Evolutionary conservation across 2,888 invertebrate species (phyloP), one percentile per base, ranked within the genome.

Genomic region (Lasiommata megera): DNA sequence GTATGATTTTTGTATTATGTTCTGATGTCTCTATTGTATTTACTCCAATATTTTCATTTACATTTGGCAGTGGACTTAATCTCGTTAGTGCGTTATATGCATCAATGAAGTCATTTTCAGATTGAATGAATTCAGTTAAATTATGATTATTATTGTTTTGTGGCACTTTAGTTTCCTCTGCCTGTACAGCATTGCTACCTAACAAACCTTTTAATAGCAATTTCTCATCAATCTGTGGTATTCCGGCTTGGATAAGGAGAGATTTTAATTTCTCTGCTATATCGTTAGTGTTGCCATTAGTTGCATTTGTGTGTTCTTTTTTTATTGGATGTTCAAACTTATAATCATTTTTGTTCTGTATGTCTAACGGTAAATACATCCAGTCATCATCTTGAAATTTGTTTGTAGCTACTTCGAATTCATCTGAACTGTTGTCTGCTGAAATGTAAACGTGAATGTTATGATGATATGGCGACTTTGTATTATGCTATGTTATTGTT

Each of bases 401-500:
- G 62, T 73, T 72, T 67, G 73, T 71, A 67, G 79, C 74, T 66
- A 75, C 80, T 74, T 87, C 88, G 72, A 74, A 83, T 77, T 90
- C 89, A 80, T 89, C 89, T 74, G 90, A 90, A 78, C 90, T 89
- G 80, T 88, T 84, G 74, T 86, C 87, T 71, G 85, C 87, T 89
- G 88, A 87, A 90, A 90, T 78, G 79, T 75, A 88, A 87, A 88
- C 70, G 84, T 79, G 80, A 81, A 73, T 71, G 80, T 88, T 88
- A 87, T 84, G 84, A 75, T 75, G 80, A 73, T 74, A 74, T 67
- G 69, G 75, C 67, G 74, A 69, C 67, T 53, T 55, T 64, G 47
- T 53, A 52, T 68, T 73, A 75, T 71, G 72, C 66, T 71, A 75
- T 67, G 65, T 75, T 79, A 82, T 69, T 76, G 77, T 65, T 78